Evolutionary conservation across 2,797 vertebrate genomes (phyloP).

Genomic region (Labroides dimidiatus): DNA sequence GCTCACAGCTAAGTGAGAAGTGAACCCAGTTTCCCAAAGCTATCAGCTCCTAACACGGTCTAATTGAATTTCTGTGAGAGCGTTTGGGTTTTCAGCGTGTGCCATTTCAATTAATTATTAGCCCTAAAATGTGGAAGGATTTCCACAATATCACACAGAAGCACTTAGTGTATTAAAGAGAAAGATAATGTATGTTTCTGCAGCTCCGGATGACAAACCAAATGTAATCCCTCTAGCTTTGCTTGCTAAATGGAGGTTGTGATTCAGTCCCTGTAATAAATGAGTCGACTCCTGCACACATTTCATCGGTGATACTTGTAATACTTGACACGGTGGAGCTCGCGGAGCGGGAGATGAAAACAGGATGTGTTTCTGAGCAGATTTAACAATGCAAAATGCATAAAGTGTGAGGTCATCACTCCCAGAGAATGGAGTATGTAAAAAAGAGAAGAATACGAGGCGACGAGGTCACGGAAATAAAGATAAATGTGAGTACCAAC

Average conservation of each 20-base stretch:
- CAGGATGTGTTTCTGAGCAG: constrained; percentile 82
- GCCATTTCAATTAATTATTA: constrained; percentile 87
- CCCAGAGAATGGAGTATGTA: constrained; percentile 75
- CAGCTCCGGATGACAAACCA: constrained; percentile 82
- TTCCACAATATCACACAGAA: constrained; percentile 83
- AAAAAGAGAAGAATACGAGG: constrained; percentile 64
- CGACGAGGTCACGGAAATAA: constrained; percentile 88
- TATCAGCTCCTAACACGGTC: constrained; percentile 82
- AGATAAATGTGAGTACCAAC: constrained; percentile 89
- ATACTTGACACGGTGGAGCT: constrained; percentile 66
- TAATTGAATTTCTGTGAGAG: constrained; percentile 86
- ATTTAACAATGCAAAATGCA: constrained; percentile 86
- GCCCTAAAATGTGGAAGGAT: constrained; percentile 81
- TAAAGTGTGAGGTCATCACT: constrained; percentile 87
- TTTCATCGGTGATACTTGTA: constrained; percentile 73
- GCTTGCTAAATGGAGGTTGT: constrained; percentile 80
- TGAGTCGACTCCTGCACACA: constrained; percentile 67
- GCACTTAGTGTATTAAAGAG: constrained; percentile 84
- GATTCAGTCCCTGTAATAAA: constrained; percentile 82
- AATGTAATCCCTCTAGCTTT: constrained; percentile 83
- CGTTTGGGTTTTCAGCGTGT: constrained; percentile 82
- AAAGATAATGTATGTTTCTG: constrained; percentile 82
- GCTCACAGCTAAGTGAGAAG: constrained; percentile 76
- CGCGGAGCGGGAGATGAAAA: constrained; percentile 72
- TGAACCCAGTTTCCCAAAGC: constrained; percentile 82